phyloP scores from a whole-genome alignment of 2,113 vertebrate genomes.

The Physeter macrocephalus region DNA sequence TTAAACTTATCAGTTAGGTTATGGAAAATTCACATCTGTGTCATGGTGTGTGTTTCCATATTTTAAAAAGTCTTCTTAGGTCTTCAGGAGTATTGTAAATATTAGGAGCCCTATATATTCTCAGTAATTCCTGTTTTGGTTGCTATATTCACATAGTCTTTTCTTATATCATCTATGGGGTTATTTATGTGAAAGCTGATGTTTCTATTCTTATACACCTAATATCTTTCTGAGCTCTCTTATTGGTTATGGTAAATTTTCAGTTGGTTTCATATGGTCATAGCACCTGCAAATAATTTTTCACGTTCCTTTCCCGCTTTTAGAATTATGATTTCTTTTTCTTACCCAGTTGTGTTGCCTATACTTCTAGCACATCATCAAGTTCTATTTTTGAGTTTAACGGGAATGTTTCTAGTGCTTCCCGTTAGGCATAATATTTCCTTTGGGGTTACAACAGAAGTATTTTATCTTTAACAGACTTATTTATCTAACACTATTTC shows the following conservation, averaged over 20 bases:
- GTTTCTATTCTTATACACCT: not conserved
- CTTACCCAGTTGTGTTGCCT: not conserved
- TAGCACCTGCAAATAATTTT: not conserved
- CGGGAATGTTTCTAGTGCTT: not conserved
- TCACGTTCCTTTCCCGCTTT: not conserved
- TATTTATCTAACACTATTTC: not conserved
- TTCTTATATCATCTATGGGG: not conserved
- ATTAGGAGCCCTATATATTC: not conserved
- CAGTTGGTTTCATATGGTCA: not conserved
- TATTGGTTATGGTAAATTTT: not conserved
- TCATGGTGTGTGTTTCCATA: not conserved
- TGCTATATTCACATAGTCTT: not conserved
- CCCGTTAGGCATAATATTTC: not conserved
- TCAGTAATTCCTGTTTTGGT: not conserved
- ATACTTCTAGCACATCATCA: not conserved
- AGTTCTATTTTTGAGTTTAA: slow-evolving; percentile 11
- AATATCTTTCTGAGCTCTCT: not conserved
- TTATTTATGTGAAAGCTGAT: not conserved
- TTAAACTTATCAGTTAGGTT: not conserved
- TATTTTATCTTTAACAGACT: not conserved
- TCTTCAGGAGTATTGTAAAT: not conserved
- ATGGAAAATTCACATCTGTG: not conserved
- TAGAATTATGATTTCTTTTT: slow-evolving; percentile 5
- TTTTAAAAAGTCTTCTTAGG: not conserved
- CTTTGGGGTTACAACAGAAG: not conserved